phyloP scores from a whole-genome alignment of 2,888 invertebrate genomes.

The Phalangium opilio region DNA sequence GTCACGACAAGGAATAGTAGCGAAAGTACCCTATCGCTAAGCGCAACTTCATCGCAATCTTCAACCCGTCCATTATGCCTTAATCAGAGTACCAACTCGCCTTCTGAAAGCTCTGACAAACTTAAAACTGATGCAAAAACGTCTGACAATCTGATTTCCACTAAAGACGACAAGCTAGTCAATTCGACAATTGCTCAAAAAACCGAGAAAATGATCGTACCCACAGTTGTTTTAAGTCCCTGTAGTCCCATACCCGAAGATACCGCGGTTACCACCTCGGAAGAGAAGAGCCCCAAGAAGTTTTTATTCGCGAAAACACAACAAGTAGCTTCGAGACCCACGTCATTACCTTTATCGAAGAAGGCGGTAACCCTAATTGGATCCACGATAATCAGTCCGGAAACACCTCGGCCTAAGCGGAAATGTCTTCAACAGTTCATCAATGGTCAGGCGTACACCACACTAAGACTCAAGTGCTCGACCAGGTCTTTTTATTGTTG shows the following conservation, averaged over 20 bases:
- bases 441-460: slow-evolving; percentile 77
- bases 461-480: slow-evolving; percentile 74
- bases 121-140: too few species aligned
- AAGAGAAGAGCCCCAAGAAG: too few species aligned
- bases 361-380: slow-evolving; percentile 41
- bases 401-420: slow-evolving; percentile 76
- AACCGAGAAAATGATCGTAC: slow-evolving; percentile 2
- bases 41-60: too few species aligned
- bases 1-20: too few species aligned
- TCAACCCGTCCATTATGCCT: too few species aligned
- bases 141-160: too few species aligned
- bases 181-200: not conserved
- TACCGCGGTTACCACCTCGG: too few species aligned
- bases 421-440: slow-evolving; percentile 74
- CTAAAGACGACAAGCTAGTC: too few species aligned
- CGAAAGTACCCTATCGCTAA: too few species aligned
- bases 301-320: too few species aligned
- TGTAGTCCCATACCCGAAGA: slow-evolving; percentile 9
- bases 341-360: slow-evolving; percentile 65
- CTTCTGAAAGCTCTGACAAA: too few species aligned
- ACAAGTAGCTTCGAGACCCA: slow-evolving; percentile 41
- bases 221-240: slow-evolving; percentile 13
- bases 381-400: slow-evolving; percentile 57
- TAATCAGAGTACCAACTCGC: too few species aligned
- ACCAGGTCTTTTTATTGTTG: slow-evolving; percentile 85